Percentiles rank a stretch among this genome's conserved stretches.
Evolutionary conservation across 2,113 vertebrate species (phyloP).

Genomic region (Dicerorhinus sumatrensis): DNA sequence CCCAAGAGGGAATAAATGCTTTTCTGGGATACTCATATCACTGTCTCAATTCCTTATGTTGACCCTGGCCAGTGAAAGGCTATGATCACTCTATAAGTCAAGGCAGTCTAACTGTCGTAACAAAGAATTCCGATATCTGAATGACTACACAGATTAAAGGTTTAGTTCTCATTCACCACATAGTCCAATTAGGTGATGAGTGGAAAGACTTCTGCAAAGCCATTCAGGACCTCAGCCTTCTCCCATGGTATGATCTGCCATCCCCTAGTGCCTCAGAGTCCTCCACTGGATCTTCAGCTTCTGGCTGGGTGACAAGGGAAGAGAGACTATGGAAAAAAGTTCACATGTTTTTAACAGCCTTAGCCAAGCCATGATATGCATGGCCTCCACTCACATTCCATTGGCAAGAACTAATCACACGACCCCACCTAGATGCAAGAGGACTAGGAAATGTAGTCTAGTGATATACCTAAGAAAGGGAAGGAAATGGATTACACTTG

Average conservation of each 20-base stretch:
- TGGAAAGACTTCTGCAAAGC: neutral
- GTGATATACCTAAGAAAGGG: neutral
- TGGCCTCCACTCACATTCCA: neutral
- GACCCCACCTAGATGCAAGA: neutral
- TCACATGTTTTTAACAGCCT: neutral
- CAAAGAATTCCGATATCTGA: neutral
- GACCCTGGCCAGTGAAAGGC: neutral
- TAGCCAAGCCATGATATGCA: neutral
- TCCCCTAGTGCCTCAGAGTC: neutral
- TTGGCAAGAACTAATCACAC: neutral
- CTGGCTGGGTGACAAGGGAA: neutral
- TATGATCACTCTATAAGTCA: neutral
- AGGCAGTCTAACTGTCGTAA: neutral
- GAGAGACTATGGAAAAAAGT: neutral
- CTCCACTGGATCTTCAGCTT: neutral
- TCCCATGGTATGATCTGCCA: neutral
- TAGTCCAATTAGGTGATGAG: neutral
- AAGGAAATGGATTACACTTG: neutral
- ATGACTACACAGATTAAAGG: neutral
- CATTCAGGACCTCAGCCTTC: neutral
- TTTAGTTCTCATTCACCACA: conserved; percentile 8
- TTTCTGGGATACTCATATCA: neutral
- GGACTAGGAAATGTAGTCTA: neutral
- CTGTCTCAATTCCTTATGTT: conserved; percentile 29
- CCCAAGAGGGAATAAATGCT: neutral